Conservation (phyloP, 2,113 vertebrate genomes). For the Pteropus alecto region DNA sequence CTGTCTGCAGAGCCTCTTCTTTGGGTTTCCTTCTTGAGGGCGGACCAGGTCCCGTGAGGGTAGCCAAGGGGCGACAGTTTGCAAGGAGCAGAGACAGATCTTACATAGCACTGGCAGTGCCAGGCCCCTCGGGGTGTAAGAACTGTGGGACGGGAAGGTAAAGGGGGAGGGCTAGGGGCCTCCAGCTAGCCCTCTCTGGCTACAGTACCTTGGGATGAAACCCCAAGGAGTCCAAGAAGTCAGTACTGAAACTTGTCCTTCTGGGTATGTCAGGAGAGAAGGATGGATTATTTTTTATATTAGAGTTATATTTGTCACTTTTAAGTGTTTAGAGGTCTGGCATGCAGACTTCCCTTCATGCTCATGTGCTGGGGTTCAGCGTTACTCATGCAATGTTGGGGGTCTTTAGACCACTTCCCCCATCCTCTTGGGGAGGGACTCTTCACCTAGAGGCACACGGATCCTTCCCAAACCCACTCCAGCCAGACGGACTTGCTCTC, state of each 20-base stretch:
- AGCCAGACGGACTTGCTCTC: neutral
- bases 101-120: neutral
- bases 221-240: neutral
- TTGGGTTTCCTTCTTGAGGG: neutral
- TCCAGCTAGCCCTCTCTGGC: neutral
- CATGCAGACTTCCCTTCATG: neutral
- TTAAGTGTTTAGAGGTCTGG: neutral
- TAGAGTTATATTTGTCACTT: neutral
- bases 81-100: neutral
- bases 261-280: neutral
- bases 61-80: neutral
- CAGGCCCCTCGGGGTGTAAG: neutral
- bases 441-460: neutral
- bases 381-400: accelerated
- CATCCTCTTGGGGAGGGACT: neutral
- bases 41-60: neutral
- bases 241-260: neutral
- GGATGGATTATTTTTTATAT: neutral
- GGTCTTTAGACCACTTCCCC: neutral
- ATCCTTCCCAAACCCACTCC: neutral
- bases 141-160: neutral
- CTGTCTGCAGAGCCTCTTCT: neutral
- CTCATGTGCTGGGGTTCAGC: accelerated
- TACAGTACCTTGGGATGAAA: neutral
- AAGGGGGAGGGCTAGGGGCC: accelerated